Evolutionary conservation across 2,113 vertebrate genomes (phyloP), one percentile per base, ranked within the genome.

Genomic region (Oxyura jamaicensis): DNA sequence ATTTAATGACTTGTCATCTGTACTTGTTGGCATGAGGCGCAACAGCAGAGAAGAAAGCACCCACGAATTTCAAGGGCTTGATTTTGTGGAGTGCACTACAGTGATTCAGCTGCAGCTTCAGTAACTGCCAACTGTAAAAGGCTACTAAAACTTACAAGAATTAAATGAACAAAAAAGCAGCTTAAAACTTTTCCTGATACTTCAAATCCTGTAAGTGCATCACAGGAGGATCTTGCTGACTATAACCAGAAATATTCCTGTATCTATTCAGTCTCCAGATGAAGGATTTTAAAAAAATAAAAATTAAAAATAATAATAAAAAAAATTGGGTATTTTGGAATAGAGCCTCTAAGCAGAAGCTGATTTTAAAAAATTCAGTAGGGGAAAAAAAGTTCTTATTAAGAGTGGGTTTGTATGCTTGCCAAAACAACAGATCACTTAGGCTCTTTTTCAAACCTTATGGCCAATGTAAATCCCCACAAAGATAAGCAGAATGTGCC

Each of bases 1-100:
- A 44, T 83, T 92, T 84, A 92, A 90, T 92, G 90, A 86, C 56
- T 86, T 91, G 52, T 92, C 77, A 68, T 65, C 89, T 68, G 21
- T 81, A 68, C n/a, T 83, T 75, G 35, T 31, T 91, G 81, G 48
- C 44, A 69, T 15, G 53, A 85, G 26, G 48, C 75, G 22, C 58
- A 79, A 60, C 53, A 81, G 58, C 53, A 84, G 80, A 65, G 53
- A 72, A 87, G 73, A 66, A 92, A 89, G 77, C 31, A 73, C 31
- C 7, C 42, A 31, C 13, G 53, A 69, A 76, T 89, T 79, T 76
- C n/a, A 81, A 55, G 74, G 28, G 60, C 60, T 79, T 73, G 31
- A 44, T 73, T 90, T 60, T 7, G 31, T 33, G 60, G 41, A 63
- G 42, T 46, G n/a, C 11, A 50, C 18, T 17, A 10, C 39, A 74